A percentile compares a stretch with the other conserved stretches of the same genome.
Evolutionary conservation across 2,797 vertebrate species (phyloP).

Genomic region (Chelon labrosus): DNA sequence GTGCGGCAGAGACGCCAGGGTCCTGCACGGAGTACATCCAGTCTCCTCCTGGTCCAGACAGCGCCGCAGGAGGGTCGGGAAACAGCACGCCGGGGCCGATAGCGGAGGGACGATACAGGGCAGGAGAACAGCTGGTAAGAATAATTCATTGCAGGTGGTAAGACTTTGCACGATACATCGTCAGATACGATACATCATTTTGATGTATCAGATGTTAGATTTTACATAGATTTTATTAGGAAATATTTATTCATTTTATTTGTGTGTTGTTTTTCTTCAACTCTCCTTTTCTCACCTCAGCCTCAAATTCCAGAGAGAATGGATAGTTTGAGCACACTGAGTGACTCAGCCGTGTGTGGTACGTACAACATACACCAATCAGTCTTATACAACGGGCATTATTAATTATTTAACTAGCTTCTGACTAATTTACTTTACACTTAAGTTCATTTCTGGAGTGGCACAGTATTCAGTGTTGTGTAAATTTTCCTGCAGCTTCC

Average conservation of each 20-base stretch:
- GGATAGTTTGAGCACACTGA: constrained; percentile 77
- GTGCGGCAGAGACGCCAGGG: constrained; percentile 83
- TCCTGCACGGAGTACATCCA: constrained; percentile 90
- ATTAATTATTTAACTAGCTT: constrained; percentile 15
- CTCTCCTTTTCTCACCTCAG: constrained; percentile 63
- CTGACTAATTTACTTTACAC: too few species aligned
- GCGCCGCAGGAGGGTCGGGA: constrained; percentile 80
- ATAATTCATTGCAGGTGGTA: neutral
- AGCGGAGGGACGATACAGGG: constrained; percentile 82
- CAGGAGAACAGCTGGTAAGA: constrained; percentile 85
- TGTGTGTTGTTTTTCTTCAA: constrained; percentile 5
- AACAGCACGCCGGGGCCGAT: constrained; percentile 84
- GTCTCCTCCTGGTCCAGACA: constrained; percentile 85
- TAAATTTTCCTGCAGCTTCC: constrained; percentile 66
- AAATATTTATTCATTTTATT: constrained; percentile 1
- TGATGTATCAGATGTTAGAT: neutral
- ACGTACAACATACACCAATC: constrained; percentile 47
- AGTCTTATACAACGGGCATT: neutral
- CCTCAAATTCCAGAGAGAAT: constrained; percentile 88
- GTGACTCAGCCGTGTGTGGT: constrained; percentile 82
- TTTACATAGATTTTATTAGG: neutral
- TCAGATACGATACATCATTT: neutral
- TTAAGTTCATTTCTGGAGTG: neutral
- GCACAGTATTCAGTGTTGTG: constrained; percentile 35
- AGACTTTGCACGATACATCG: neutral